These are phyloP conservation scores for Rhynchopsitta pachyrhyncha DNA, from an alignment of 2,113 vertebrate genomes.

Conservation along the genomic window DNA sequence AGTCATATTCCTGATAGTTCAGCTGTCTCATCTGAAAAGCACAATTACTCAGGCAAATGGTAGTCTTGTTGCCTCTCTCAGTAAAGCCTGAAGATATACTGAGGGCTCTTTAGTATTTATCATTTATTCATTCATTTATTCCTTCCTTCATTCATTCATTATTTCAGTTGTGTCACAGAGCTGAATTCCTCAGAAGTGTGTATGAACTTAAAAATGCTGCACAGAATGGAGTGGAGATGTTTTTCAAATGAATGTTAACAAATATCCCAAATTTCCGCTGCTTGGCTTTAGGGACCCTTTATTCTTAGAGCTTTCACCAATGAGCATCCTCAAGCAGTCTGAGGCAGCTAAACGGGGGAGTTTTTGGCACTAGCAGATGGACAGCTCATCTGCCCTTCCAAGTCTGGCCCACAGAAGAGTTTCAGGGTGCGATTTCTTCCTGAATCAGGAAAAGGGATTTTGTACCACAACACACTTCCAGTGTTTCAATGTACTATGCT, in stretches of 20 bases:
- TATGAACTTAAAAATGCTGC: neutral
- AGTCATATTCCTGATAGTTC: neutral
- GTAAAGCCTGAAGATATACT: neutral
- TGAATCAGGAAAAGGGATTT: neutral
- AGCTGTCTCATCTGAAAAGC: neutral
- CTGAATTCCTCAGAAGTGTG: neutral
- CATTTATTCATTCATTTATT: neutral
- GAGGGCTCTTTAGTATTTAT: accelerated
- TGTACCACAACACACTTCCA: neutral
- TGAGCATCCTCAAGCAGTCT: neutral
- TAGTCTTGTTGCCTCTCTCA: neutral
- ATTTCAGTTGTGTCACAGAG: neutral
- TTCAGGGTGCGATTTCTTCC: neutral
- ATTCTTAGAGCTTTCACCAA: neutral
- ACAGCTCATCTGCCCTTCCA: neutral
- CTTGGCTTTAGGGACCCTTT: neutral
- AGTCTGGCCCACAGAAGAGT: neutral
- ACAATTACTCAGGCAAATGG: neutral
- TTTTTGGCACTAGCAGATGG: neutral
- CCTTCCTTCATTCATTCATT: neutral
- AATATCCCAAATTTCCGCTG: neutral
- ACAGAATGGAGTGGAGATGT: neutral
- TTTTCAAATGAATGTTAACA: neutral
- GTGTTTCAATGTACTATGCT: accelerated
- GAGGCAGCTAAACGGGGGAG: neutral